Evolutionary conservation across 2,797 vertebrate genomes (phyloP), one percentile per base, ranked within the genome.

Genomic region (Poecilia wingei): DNA sequence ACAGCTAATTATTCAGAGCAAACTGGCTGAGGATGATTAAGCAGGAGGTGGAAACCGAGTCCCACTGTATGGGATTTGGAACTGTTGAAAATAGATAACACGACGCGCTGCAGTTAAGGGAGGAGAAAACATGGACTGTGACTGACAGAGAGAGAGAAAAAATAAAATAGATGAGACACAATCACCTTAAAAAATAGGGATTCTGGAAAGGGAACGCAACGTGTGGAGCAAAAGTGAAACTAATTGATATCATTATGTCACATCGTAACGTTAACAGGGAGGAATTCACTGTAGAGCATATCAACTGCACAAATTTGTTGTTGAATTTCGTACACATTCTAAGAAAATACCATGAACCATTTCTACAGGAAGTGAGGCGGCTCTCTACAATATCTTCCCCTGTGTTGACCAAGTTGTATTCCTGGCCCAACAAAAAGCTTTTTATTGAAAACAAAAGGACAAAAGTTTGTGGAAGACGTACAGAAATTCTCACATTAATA

Each of bases 101-200:
- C 72, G 47, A 74, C 79, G 71, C 1, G 31, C 8, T 25, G 71
- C 69, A 77, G 72, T 82, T 39, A 57, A 70, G 72, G 33, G 45
- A 33, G 12, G 68, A 25, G 61, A 76, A 77, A 79, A 74, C 55
- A 45, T 22, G 20, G 51, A 82, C 46, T 66, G 79, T 81, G 82
- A 84, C 31, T 81, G 76, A 79, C 47, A 49, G 79, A 80, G 68
- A 45, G 74, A 49, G 6, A 22, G 49, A 22, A 79, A 78, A 10
- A 78, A 39, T 39, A 10, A 78, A 86, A 90, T 79, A 10, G 57
- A 77, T 73, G 43, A 39, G 71, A 76, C 45, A 36, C 47, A 75
- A 53, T 79, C 39, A 68, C 33, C 57, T 87, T 81, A 25, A 28
- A 76, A 86, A 53, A 82, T 28, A 72, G 33, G 16, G 45, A 13